phyloP scores from a whole-genome alignment of 2,888 invertebrate species.

The Ditylenchus weischeri region DNA sequence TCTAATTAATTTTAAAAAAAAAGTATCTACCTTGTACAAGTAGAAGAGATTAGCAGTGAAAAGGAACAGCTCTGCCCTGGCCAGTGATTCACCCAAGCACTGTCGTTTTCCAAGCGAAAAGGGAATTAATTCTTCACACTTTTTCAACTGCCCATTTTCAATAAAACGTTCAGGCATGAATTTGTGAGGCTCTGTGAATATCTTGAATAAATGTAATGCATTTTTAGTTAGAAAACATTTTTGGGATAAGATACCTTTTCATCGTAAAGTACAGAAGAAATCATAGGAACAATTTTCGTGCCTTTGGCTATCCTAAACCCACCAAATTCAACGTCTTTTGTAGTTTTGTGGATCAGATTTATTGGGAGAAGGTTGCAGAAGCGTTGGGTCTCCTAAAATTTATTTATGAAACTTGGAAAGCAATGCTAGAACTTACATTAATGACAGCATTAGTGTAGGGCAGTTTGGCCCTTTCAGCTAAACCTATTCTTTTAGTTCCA shows the following conservation, averaged over 20 bases:
- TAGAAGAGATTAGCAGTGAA: conserved; percentile 25
- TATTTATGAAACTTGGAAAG: background rate
- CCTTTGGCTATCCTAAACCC: conserved; percentile 19
- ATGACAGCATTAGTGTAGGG: conserved; percentile 11
- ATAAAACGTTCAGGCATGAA: conserved; percentile 42
- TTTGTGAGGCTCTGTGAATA: conserved; percentile 39
- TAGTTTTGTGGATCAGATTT: conserved; percentile 9
- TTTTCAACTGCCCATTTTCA: conserved; percentile 34
- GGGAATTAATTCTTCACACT: conserved; percentile 37
- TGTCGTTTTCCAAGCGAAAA: conserved; percentile 39
- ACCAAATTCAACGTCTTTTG: conserved; percentile 16
- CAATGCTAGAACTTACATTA: conserved; percentile 4
- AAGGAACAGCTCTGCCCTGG: conserved; percentile 10
- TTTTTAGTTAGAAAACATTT: no score
- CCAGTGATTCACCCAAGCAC: conserved; percentile 42
- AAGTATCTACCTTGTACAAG: conserved; percentile 13
- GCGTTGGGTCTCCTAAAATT: conserved; percentile 19
- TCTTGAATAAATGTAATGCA: conserved; percentile 11
- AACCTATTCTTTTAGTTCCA: background rate
- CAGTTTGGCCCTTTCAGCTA: conserved; percentile 8
- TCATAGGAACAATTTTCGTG: conserved; percentile 19
- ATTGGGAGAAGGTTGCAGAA: conserved; percentile 20
- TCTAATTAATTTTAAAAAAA: no score
- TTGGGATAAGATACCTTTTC: conserved; percentile 19
- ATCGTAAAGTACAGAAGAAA: conserved; percentile 19